These are phyloP conservation scores for Xestia xanthographa DNA, from an alignment of 2,888 invertebrate species.

Conservation along the genomic window DNA sequence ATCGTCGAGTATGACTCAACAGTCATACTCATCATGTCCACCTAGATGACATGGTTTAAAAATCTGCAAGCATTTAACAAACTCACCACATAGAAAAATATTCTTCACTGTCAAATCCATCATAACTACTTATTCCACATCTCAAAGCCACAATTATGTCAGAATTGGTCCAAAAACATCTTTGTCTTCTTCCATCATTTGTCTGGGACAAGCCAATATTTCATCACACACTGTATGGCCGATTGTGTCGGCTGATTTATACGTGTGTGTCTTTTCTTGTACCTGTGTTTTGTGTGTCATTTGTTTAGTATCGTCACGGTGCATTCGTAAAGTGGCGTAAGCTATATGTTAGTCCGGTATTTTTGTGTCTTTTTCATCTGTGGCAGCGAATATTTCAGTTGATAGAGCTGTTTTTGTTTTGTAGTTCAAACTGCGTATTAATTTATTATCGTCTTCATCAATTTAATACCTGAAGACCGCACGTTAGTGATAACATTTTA, in stretches of 20 bases:
- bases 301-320: slow-evolving; percentile 57
- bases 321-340: slow-evolving; percentile 25
- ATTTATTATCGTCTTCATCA: background rate
- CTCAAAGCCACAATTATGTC: slow-evolving; percentile 31
- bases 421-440: background rate
- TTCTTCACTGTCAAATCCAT: slow-evolving; percentile 2
- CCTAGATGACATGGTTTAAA: background rate
- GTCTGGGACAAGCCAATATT: slow-evolving; percentile 34
- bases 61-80: background rate
- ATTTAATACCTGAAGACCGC: background rate
- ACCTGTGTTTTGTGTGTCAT: slow-evolving; percentile 44
- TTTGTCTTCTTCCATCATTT: slow-evolving; percentile 29
- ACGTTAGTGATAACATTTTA: background rate
- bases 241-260: slow-evolving; percentile 49
- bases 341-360: slow-evolving; percentile 23
- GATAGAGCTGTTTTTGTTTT: slow-evolving; percentile 1
- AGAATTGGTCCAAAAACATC: slow-evolving; percentile 36
- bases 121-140: slow-evolving; percentile 19
- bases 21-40: background rate
- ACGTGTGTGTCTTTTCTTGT: slow-evolving; percentile 28
- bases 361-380: slow-evolving; percentile 18
- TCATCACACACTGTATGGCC: slow-evolving; percentile 32
- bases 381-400: background rate
- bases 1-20: background rate
- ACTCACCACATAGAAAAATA: background rate